Evolutionary conservation across 2,797 vertebrate species (phyloP).

Genomic region (Amphiprion clarkii): DNA sequence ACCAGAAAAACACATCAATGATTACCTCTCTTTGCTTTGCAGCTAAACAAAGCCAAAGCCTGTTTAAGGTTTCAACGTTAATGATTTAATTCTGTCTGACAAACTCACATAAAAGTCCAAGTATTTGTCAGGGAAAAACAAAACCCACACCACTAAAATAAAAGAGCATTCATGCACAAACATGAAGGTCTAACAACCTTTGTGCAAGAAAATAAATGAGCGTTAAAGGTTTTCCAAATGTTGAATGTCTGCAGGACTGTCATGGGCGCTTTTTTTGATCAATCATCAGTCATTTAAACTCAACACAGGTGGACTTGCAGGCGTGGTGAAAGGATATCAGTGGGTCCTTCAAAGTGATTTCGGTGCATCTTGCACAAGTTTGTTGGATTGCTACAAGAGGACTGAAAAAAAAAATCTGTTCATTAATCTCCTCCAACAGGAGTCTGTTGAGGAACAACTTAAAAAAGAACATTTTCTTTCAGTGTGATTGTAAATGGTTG

Average conservation of each 20-base stretch:
- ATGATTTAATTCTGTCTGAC: too few species aligned
- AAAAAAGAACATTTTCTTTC: not conserved
- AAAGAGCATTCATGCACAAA: too few species aligned
- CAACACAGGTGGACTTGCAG: slow-evolving; percentile 3
- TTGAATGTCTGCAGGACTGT: not conserved
- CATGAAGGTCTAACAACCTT: not conserved
- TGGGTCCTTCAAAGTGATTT: not conserved
- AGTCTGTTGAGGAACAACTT: not conserved
- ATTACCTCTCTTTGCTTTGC: too few species aligned
- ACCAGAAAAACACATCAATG: too few species aligned
- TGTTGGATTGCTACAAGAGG: not conserved
- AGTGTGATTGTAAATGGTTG: not conserved
- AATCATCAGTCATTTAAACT: not conserved
- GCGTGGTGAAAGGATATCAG: not conserved
- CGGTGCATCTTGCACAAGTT: not conserved
- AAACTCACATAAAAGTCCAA: not conserved
- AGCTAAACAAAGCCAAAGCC: not conserved
- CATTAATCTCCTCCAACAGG: not conserved
- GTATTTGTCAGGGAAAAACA: not conserved
- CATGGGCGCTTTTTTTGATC: not conserved
- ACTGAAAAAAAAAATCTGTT: not conserved
- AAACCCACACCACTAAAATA: not conserved
- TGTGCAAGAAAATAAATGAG: not conserved
- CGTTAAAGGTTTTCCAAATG: too few species aligned
- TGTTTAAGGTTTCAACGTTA: not conserved